Evolutionary conservation across 2,888 invertebrate genomes (phyloP).

Genomic region (Bombyx huttoni): DNA sequence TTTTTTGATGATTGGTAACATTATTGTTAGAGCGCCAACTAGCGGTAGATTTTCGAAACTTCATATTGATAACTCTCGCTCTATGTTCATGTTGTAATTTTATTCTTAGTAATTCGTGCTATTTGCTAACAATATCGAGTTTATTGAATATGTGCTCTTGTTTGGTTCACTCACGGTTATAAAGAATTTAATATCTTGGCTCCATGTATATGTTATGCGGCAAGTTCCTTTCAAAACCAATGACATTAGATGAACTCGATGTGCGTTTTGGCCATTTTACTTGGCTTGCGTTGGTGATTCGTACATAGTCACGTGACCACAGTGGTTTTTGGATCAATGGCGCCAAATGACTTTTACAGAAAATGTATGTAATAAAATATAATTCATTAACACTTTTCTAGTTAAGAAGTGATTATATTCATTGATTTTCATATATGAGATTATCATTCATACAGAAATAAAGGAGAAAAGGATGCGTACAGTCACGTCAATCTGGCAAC

Average conservation of each 20-base stretch:
- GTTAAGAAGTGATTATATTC: constrained; percentile 21
- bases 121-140: constrained; percentile 43
- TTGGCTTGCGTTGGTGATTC: constrained; percentile 73
- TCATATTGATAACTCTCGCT: constrained; percentile 66
- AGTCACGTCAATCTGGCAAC: constrained; percentile 72
- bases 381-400: constrained; percentile 24
- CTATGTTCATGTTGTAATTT: constrained; percentile 55
- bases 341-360: constrained; percentile 69
- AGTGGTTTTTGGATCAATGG: constrained; percentile 70
- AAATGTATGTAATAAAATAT: constrained; percentile 57
- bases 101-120: constrained; percentile 56
- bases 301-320: constrained; percentile 71
- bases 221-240: constrained; percentile 61
- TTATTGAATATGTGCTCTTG: constrained; percentile 54
- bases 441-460: constrained; percentile 25
- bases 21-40: constrained; percentile 42
- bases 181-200: constrained; percentile 37
- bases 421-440: constrained; percentile 16
- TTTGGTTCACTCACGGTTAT: constrained; percentile 31
- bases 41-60: constrained; percentile 45
- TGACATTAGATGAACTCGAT: constrained; percentile 68
- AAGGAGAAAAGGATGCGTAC: constrained; percentile 52
- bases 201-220: constrained; percentile 57
- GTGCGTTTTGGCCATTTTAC: constrained; percentile 73
- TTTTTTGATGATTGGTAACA: constrained; percentile 12